Percentiles rank a stretch among this genome's conserved stretches.
phyloP scores from a whole-genome alignment of 2,797 vertebrate genomes.

The Enteromius radiatus region DNA sequence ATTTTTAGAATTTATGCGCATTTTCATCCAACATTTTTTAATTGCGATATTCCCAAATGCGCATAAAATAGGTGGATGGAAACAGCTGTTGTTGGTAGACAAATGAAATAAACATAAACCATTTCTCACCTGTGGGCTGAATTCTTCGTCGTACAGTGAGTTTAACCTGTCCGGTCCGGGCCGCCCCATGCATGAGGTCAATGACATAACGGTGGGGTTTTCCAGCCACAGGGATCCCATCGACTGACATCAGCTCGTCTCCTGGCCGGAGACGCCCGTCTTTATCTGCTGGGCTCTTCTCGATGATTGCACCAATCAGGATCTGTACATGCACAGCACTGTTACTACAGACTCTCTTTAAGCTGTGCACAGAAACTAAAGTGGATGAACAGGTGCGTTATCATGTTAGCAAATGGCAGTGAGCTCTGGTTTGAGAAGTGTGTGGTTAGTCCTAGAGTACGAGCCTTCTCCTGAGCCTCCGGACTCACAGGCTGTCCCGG shows the following conservation, averaged over 20 bases:
- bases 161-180: slow-evolving; percentile 93
- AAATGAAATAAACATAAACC: not conserved
- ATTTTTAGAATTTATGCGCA: not conserved
- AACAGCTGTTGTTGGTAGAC: not conserved
- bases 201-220: slow-evolving; percentile 98
- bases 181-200: slow-evolving; percentile 96
- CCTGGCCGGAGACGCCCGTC: slow-evolving; percentile 95
- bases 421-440: slow-evolving; percentile 39
- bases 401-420: not conserved
- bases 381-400: not conserved
- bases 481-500: slow-evolving; percentile 97
- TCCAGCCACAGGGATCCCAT: slow-evolving; percentile 92
- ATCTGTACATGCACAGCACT: slow-evolving; percentile 78
- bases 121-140: slow-evolving; percentile 81
- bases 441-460: slow-evolving; percentile 69
- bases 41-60: not conserved
- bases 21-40: not conserved
- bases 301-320: slow-evolving; percentile 95
- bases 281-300: slow-evolving; percentile 95
- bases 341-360: slow-evolving; percentile 15
- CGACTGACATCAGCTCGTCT: slow-evolving; percentile 93
- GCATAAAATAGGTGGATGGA: not conserved
- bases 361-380: slow-evolving; percentile 21
- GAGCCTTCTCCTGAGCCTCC: slow-evolving; percentile 82
- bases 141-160: slow-evolving; percentile 93